Percentiles rank a stretch among this genome's conserved stretches.
phyloP scores from a whole-genome alignment of 2,797 vertebrate species.

The Perodicticus potto region DNA sequence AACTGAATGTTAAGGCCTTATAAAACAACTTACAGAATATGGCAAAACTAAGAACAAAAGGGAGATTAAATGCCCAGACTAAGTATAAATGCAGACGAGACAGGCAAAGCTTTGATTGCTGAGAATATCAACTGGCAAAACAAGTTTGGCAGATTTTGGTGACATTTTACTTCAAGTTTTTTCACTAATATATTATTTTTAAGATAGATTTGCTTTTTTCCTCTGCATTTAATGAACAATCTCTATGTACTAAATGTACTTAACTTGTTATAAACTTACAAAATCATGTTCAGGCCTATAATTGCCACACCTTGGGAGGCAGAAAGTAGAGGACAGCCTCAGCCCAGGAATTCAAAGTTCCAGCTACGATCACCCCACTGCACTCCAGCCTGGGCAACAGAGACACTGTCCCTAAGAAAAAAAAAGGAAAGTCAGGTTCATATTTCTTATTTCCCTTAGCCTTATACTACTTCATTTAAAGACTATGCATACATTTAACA shows the following conservation, averaged over 20 bases:
- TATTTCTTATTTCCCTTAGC: slow-evolving; percentile 53
- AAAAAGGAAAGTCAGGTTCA: not conserved
- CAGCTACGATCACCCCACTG: not conserved
- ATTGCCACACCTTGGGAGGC: not conserved
- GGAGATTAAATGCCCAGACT: slow-evolving; percentile 82
- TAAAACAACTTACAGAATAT: slow-evolving; percentile 77
- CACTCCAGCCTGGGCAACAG: not conserved
- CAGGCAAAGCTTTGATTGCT: slow-evolving; percentile 81
- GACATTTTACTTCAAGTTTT: slow-evolving; percentile 74
- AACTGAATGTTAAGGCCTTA: slow-evolving; percentile 74
- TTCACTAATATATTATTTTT: slow-evolving; percentile 65
- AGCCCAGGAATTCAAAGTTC: not conserved
- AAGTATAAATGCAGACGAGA: slow-evolving; percentile 83
- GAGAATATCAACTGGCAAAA: slow-evolving; percentile 81
- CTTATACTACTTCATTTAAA: slow-evolving; percentile 50
- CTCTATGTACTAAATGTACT: slow-evolving; percentile 34
- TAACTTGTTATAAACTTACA: slow-evolving; percentile 31
- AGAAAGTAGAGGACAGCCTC: not conserved
- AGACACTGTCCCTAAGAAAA: no score
- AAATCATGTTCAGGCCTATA: not conserved
- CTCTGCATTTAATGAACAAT: slow-evolving; percentile 53
- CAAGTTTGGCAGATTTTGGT: slow-evolving; percentile 80
- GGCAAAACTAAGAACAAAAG: slow-evolving; percentile 85
- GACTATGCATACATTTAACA: not conserved
- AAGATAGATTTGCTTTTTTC: slow-evolving; percentile 64